phyloP scores from a whole-genome alignment of 2,888 invertebrate species.

The Nemapogon koenigi region DNA sequence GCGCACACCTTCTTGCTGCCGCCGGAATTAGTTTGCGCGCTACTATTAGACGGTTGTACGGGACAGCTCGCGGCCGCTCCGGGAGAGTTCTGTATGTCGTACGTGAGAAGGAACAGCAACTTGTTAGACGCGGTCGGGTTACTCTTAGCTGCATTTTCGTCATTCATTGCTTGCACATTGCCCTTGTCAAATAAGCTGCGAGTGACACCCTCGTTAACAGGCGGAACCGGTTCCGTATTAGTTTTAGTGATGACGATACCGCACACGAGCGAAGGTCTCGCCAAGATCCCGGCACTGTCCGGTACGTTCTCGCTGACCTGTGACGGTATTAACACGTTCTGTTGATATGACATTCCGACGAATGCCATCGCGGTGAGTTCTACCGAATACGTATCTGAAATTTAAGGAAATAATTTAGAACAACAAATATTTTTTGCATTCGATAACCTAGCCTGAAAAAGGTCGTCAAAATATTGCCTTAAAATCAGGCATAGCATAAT shows the following conservation, averaged over 20 bases:
- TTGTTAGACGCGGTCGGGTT: slow-evolving; percentile 34
- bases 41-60: slow-evolving; percentile 47
- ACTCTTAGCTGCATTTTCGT: slow-evolving; percentile 73
- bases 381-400: slow-evolving; percentile 45
- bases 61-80: slow-evolving; percentile 52
- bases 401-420: not conserved
- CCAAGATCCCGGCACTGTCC: slow-evolving; percentile 17
- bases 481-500: too few relatives aligned
- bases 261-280: slow-evolving; percentile 48
- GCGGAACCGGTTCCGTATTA: slow-evolving; percentile 30
- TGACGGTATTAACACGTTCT: slow-evolving; percentile 18
- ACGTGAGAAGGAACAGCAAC: slow-evolving; percentile 69
- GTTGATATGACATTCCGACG: slow-evolving; percentile 44
- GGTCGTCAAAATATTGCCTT: too few relatives aligned
- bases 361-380: slow-evolving; percentile 56
- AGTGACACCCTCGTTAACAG: slow-evolving; percentile 40
- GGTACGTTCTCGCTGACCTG: too few relatives aligned
- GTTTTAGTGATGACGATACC: slow-evolving; percentile 45
- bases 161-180: slow-evolving; percentile 78
- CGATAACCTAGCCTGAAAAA: too few relatives aligned
- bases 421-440: not conserved
- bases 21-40: slow-evolving; percentile 57
- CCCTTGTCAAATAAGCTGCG: slow-evolving; percentile 43
- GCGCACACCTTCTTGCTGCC: slow-evolving; percentile 57
- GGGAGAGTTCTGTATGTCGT: slow-evolving; percentile 71